Conservation (phyloP, 2,888 invertebrate genomes). For the Pocota personata region DNA sequence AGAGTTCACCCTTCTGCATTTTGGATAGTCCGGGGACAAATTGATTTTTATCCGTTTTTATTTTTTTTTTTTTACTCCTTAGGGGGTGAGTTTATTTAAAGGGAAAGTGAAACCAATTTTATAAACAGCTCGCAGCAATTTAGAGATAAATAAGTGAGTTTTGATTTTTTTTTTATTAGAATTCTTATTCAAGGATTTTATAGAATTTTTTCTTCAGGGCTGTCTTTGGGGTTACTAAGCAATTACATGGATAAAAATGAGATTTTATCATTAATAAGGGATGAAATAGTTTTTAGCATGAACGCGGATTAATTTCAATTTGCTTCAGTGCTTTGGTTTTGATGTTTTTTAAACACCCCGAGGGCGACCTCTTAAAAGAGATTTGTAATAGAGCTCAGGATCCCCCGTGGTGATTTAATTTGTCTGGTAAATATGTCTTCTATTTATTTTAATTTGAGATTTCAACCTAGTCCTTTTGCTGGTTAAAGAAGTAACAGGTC, state of each 20-base stretch:
- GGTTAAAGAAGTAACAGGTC: too few species aligned
- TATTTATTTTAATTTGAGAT: background rate
- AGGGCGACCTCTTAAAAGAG: background rate
- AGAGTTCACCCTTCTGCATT: conserved; percentile 57
- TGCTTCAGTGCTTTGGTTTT: conserved; percentile 17
- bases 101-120: conserved; percentile 66
- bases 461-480: background rate
- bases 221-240: conserved; percentile 13
- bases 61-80: background rate
- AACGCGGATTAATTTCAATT: conserved; percentile 47
- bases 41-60: conserved; percentile 62
- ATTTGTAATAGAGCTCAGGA: background rate
- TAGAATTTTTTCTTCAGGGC: background rate
- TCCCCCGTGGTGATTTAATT: background rate
- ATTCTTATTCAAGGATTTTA: conserved; percentile 37
- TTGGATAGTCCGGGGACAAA: conserved; percentile 53
- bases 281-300: conserved; percentile 28
- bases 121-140: conserved; percentile 67
- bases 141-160: conserved; percentile 68
- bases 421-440: background rate
- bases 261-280: conserved; percentile 39
- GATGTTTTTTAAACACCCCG: background rate
- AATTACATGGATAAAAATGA: conserved; percentile 57
- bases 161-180: conserved; percentile 32
- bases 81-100: conserved; percentile 27